Base-by-base conservation (phyloP, 2,888 invertebrate genomes). In the Pheosia gnoma region DNA sequence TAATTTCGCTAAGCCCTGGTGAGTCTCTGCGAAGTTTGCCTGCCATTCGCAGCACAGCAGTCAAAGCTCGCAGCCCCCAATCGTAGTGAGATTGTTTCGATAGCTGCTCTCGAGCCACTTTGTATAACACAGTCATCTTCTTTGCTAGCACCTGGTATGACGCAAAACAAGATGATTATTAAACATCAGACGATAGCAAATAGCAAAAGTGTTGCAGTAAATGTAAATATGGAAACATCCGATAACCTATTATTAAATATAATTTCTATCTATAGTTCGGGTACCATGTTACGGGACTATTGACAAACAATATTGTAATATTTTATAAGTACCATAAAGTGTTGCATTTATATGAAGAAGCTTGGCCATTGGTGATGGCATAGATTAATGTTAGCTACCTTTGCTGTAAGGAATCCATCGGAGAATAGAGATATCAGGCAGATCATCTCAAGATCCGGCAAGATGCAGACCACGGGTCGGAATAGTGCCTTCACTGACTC, bases 41-140 rank as follows among this genome's bases (percentile, higher is more conserved):
- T 4, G 98, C 98, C 97, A 98, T 98, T 43, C 98, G 95, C 25
- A 98, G 91, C 3, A 98, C 98, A 0, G 98, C 96, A 72, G 98
- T 98, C n/a, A 98, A 90, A 4, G 98, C 98, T 60, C 98, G 95
- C 71, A 98, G 89, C 0, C 98, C 98, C 96, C 98, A 98, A 87
- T 98, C 98, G 87, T 98, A 98, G 85, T 98, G 98, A 36, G 96
- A 96, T 84, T 98, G 98, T 82, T 98, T 98, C 1, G 98, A 98
- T 57, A 98, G 91, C 84, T 98, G 98, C 78, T 98, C 97, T 62
- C 95, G 94, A 0, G 98, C 97, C 65, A 98, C 93, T 78, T 96
- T 96, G 87, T 98, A 98, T 10, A 98, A 86, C 1, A 98, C 97
- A 0, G 98, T 98, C 97, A 98, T 98, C 89, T 98, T 98, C 87